These are phyloP conservation scores for Lampropteryx suffumata DNA, from an alignment of 2,888 invertebrate species.

Conservation along the genomic window DNA sequence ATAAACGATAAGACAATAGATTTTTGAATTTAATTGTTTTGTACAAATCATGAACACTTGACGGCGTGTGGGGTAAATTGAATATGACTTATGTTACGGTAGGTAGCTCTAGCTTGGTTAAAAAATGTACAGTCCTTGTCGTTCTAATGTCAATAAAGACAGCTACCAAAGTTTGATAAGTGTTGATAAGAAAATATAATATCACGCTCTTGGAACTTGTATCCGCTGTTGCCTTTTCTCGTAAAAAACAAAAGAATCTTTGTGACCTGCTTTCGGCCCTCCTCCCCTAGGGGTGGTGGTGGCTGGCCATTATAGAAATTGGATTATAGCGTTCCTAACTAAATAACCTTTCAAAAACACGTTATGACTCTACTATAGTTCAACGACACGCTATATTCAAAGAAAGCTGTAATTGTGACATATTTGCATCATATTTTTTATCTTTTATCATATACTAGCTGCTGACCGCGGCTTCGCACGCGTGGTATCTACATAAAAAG, in stretches of 20 bases:
- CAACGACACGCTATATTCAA: not conserved
- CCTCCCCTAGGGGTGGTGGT: constrained; percentile 27
- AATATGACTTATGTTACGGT: constrained; percentile 7
- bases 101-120: not conserved
- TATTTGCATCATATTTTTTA: too few relatives aligned
- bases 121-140: too few relatives aligned
- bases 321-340: constrained; percentile 46
- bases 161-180: too few relatives aligned
- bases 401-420: too few relatives aligned
- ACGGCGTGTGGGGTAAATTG: not conserved
- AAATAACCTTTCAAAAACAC: constrained; percentile 30
- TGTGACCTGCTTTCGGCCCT: constrained; percentile 3
- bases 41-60: constrained; percentile 17
- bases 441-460: too few relatives aligned
- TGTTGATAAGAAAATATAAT: too few relatives aligned
- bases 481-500: too few relatives aligned
- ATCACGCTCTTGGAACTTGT: too few relatives aligned
- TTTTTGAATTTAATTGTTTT: constrained; percentile 19
- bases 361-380: not conserved
- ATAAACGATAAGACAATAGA: constrained; percentile 5
- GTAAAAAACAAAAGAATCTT: too few relatives aligned
- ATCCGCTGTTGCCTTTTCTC: too few relatives aligned
- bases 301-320: constrained; percentile 59
- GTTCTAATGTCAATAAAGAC: too few relatives aligned
- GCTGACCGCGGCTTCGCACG: too few relatives aligned